Evolutionary conservation across 2,797 vertebrate species (phyloP).

Genomic region (Anomalospiza imberbis): DNA sequence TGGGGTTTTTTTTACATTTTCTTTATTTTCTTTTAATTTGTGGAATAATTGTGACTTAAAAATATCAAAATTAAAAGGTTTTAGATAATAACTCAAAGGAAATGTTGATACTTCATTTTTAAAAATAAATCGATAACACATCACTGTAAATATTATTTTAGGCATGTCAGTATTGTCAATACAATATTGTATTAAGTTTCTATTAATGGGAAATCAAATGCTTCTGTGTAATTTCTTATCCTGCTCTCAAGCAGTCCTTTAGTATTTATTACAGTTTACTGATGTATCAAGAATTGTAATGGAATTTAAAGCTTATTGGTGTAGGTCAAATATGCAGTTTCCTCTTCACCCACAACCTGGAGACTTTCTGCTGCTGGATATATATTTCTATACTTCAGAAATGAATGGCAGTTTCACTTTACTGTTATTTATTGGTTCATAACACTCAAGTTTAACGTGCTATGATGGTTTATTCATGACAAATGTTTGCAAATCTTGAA

Average conservation of each 20-base stretch:
- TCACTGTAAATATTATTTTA: background rate
- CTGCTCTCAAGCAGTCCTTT: background rate
- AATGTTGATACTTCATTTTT: background rate
- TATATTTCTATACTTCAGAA: background rate
- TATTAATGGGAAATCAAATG: background rate
- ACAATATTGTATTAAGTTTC: background rate
- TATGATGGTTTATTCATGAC: background rate
- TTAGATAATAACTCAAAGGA: background rate
- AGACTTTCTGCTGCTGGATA: background rate
- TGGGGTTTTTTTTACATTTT: accelerated
- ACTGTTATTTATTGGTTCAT: background rate
- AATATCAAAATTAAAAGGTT: background rate
- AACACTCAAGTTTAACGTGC: background rate
- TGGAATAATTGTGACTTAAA: background rate
- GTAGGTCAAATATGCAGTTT: background rate
- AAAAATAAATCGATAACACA: background rate
- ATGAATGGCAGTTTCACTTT: background rate
- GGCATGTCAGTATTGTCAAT: background rate
- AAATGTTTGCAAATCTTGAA: background rate
- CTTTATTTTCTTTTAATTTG: background rate
- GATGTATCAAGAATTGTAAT: background rate
- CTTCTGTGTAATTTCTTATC: background rate
- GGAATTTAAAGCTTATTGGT: background rate
- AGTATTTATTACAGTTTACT: background rate
- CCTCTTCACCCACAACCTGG: background rate